phyloP scores from a whole-genome alignment of 2,888 invertebrate species.

The Scaeva pyrastri region DNA sequence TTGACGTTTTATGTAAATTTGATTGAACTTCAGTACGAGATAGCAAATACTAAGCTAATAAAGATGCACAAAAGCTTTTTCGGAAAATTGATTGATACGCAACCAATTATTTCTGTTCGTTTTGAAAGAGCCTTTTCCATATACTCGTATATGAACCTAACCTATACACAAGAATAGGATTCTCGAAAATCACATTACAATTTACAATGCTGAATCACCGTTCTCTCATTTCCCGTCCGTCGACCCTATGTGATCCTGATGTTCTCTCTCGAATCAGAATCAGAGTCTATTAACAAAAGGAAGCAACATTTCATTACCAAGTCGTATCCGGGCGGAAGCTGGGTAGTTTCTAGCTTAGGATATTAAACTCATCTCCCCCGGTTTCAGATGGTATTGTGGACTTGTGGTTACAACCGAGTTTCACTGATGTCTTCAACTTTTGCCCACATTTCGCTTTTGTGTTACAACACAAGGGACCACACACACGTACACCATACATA shows the following conservation, averaged over 20 bases:
- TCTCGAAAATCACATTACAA: conserved; percentile 54
- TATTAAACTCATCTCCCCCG: conserved; percentile 57
- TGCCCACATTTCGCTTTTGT: conserved; percentile 66
- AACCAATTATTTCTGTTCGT: conserved; percentile 40
- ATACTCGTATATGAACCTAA: too few species aligned
- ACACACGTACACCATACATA: background rate
- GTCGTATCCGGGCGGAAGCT: conserved; percentile 72
- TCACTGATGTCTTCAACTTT: conserved; percentile 62
- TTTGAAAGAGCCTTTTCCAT: background rate
- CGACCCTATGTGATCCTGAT: conserved; percentile 43
- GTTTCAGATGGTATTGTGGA: conserved; percentile 57
- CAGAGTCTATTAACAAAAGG: conserved; percentile 72
- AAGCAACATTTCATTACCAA: conserved; percentile 76
- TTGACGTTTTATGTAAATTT: background rate
- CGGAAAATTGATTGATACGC: conserved; percentile 33
- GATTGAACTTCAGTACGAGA: background rate
- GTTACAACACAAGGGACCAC: conserved; percentile 62
- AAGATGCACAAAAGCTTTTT: background rate
- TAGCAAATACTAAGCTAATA: background rate
- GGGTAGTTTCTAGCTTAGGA: conserved; percentile 65
- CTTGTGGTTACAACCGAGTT: conserved; percentile 64
- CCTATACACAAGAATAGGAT: background rate
- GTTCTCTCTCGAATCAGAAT: conserved; percentile 40
- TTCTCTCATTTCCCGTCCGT: conserved; percentile 63
- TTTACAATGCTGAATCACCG: conserved; percentile 38